Evolutionary conservation across 2,797 vertebrate species (phyloP).

Genomic region (Alca torda): DNA sequence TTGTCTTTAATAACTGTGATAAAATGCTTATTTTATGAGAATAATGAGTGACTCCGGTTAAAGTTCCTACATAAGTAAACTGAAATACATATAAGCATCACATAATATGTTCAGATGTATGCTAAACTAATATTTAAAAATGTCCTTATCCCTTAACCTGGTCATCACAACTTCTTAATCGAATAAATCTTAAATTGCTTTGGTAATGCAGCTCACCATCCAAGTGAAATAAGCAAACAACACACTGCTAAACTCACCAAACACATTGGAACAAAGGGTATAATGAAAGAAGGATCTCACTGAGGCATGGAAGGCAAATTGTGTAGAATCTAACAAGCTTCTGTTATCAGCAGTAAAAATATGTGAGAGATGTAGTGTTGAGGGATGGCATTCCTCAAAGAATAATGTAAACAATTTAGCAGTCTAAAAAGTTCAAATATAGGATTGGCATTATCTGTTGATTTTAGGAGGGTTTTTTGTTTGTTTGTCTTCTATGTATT

Average conservation of each 20-base stretch:
- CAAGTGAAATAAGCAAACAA: not conserved
- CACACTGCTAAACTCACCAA: not conserved
- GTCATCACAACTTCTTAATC: not conserved
- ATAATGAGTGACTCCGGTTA: not conserved
- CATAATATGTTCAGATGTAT: not conserved
- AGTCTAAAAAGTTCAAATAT: not conserved
- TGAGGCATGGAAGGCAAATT: not conserved
- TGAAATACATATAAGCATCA: not conserved
- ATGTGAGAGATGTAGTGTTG: not conserved
- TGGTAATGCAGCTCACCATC: not conserved
- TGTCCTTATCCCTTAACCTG: accelerated
- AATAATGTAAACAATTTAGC: not conserved
- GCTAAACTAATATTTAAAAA: not conserved
- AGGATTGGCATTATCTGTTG: not conserved
- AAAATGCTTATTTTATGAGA: not conserved
- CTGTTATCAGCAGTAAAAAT: not conserved
- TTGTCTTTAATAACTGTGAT: not conserved
- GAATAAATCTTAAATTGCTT: not conserved
- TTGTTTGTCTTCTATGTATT: not conserved
- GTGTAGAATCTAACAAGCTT: not conserved
- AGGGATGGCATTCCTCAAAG: not conserved
- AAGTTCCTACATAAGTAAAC: not conserved
- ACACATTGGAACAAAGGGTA: not conserved
- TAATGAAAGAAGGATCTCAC: not conserved
- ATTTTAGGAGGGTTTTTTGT: not conserved